A percentile compares a stretch with the other conserved stretches of the same genome.
phyloP scores from a whole-genome alignment of 2,888 invertebrate species.

The Abrostola tripartita region DNA sequence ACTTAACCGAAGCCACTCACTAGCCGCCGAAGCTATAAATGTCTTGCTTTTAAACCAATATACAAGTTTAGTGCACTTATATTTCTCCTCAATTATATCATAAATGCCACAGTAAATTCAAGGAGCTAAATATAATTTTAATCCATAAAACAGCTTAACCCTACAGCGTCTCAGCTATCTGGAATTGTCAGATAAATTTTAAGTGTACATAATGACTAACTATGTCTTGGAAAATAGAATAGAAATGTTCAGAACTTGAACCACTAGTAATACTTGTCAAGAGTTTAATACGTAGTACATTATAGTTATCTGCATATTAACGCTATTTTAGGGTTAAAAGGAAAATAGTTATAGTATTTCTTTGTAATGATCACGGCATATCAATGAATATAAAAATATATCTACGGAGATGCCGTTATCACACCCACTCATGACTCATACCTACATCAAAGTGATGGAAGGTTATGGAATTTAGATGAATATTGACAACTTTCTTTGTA shows the following conservation, averaged over 20 bases:
- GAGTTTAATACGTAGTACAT: no score
- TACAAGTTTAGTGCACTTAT: conserved; percentile 26
- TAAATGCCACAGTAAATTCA: conserved; percentile 31
- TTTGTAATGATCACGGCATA: no score
- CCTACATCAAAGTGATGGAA: background rate
- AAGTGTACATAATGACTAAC: background rate
- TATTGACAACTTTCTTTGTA: background rate
- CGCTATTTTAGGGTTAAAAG: no score
- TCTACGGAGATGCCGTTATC: background rate
- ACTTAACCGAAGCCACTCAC: conserved; percentile 22
- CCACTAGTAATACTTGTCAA: no score
- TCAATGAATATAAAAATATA: background rate
- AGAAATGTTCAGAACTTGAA: no score
- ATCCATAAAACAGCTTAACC: background rate
- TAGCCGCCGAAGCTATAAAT: conserved; percentile 32
- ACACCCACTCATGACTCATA: background rate
- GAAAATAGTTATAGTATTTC: no score
- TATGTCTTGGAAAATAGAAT: no score
- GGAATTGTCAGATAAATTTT: background rate
- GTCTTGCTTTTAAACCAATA: conserved; percentile 22
- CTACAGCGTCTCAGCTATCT: background rate
- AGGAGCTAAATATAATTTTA: conserved; percentile 10
- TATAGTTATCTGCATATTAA: no score
- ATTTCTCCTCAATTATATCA: conserved; percentile 39
- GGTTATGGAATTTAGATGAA: background rate